Conservation (phyloP, 2,113 vertebrate genomes). For the Falco punctatus region DNA sequence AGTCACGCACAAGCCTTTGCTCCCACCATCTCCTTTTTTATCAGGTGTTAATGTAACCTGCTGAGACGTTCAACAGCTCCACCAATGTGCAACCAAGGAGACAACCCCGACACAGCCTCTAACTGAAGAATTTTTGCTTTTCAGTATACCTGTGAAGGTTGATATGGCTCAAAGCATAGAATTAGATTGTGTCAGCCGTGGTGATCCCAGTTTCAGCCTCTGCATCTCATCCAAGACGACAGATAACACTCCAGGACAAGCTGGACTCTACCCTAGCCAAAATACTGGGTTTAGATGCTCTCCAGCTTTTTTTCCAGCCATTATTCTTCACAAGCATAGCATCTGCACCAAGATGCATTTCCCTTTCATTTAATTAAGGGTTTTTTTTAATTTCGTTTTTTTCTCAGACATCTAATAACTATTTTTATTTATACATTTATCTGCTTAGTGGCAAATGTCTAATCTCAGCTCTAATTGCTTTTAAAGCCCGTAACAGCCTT, state of each 20-base stretch:
- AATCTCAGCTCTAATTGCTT: not conserved
- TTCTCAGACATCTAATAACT: not conserved
- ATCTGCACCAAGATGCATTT: not conserved
- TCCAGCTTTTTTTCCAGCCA: not conserved
- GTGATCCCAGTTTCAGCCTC: not conserved
- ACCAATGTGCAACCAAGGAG: accelerated
- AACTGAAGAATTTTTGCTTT: not conserved
- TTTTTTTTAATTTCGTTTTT: not conserved
- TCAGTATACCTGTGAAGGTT: not conserved
- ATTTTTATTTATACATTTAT: not conserved
- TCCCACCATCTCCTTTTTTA: not conserved
- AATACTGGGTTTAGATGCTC: not conserved
- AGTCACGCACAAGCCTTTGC: not conserved
- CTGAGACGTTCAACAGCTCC: accelerated
- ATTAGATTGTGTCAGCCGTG: not conserved
- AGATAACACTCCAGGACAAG: not conserved
- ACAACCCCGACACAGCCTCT: not conserved
- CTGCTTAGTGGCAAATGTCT: not conserved
- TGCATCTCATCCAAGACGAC: not conserved
- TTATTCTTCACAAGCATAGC: not conserved
- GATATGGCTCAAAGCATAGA: not conserved
- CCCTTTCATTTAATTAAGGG: not conserved
- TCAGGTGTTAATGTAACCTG: not conserved
- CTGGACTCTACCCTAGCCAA: not conserved
- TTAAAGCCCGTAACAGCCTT: not conserved